A percentile compares a stretch with the other conserved stretches of the same genome.
phyloP scores from a whole-genome alignment of 2,113 vertebrate genomes.

The Sialia sialis region DNA sequence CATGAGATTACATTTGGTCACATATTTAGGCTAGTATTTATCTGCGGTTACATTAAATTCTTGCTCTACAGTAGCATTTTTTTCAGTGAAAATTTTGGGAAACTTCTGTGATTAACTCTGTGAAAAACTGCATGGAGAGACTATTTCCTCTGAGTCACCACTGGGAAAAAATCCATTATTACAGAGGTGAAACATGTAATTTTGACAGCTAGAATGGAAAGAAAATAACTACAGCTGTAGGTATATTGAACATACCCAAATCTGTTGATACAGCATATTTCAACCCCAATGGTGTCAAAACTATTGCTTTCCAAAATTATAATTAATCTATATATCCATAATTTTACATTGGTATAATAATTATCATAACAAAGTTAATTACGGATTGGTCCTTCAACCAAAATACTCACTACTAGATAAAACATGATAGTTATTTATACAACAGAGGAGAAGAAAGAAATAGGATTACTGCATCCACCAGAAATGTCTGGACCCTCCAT shows the following conservation, averaged over 20 bases:
- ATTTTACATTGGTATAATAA: neutral
- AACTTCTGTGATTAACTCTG: neutral
- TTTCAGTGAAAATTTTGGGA: neutral
- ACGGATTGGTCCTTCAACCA: neutral
- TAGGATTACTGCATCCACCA: neutral
- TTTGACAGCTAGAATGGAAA: neutral
- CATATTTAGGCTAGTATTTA: neutral
- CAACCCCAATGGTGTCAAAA: neutral
- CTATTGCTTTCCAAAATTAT: neutral
- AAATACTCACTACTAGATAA: neutral
- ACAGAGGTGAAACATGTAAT: neutral
- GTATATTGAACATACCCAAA: neutral
- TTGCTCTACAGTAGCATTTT: neutral
- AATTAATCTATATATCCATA: neutral
- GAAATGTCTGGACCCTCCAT: neutral
- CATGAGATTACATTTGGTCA: neutral
- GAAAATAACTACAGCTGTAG: neutral
- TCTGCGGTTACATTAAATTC: neutral
- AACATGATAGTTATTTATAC: neutral
- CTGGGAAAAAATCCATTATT: neutral
- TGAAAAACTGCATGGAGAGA: neutral
- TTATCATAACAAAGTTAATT: neutral
- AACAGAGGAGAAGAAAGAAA: neutral
- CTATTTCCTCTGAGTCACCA: constrained; percentile 1
- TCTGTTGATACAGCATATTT: neutral